Evolutionary conservation across 2,888 invertebrate species (phyloP), one percentile per base, ranked within the genome.

Genomic region (Proisotoma minuta): DNA sequence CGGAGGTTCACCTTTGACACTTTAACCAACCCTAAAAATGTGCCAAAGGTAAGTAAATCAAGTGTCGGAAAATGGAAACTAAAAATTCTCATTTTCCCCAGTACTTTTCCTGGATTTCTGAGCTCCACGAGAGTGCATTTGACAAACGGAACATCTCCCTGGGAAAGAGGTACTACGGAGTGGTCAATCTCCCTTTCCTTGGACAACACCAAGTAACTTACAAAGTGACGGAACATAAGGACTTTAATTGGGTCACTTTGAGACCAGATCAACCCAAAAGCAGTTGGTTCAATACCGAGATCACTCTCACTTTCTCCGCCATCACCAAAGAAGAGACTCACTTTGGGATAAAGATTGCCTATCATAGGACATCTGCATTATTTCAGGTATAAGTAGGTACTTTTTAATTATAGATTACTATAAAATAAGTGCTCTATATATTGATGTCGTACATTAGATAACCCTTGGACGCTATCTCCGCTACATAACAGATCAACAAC

Each of bases 51-150:
- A 61, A 60, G 61, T 40, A 23, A 23, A 27, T n/a, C 20, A 20
- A 10, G 24, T 43, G 22, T 59, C n/a, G 4, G 12, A 47, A 59
- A 34, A n/a, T n/a, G n/a, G n/a, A n/a, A n/a, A n/a, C n/a, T n/a
- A n/a, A n/a, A n/a, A n/a, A n/a, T n/a, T n/a, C n/a, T n/a, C n/a
- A n/a, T n/a, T 58, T 39, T 24, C 56, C 53, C 10, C 57, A 72
- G 72, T 72, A 69, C 43, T 72, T 72, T 62, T 66, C 68, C 2
- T 72, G 72, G 72, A 57, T 72, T 1, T 62, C 69, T 18, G 48
- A 51, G 0, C 40, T 72, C 3, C 28, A 60, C 8, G 63, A 66
- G 28, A 51, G 59, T 18, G 28, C 60, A 26, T 60, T 49, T n/a
- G 70, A 72, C 62, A 66, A 62, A 56, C 52, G 69, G 26, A 70